phyloP scores from a whole-genome alignment of 2,888 invertebrate species.

The Rhogogaster chlorosoma region DNA sequence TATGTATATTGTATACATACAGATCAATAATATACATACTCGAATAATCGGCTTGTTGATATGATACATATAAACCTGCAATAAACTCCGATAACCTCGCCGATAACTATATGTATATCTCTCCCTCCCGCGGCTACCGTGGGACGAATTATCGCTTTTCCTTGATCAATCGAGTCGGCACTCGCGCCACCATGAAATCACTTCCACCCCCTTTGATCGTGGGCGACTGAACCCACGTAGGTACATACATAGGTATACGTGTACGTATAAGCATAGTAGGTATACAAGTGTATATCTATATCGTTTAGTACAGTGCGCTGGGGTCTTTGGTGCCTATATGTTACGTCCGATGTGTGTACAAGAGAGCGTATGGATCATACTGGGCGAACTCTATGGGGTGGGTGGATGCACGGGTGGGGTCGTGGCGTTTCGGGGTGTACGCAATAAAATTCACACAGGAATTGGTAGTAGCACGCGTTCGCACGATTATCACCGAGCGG shows the following conservation, averaged over 20 bases:
- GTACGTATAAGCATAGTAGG: background rate
- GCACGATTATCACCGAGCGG: constrained; percentile 69
- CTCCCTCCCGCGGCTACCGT: constrained; percentile 5
- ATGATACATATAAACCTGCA: constrained; percentile 5
- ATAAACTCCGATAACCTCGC: constrained; percentile 29
- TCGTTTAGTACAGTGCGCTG: background rate
- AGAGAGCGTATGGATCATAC: constrained; percentile 4
- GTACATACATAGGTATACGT: constrained; percentile 35
- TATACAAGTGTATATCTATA: background rate
- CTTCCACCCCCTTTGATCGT: constrained; percentile 56
- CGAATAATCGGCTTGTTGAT: constrained; percentile 25
- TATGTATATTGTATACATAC: no score
- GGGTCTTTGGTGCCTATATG: background rate
- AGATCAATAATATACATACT: constrained; percentile 42
- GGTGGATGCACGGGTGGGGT: constrained; percentile 51
- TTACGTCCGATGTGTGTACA: background rate
- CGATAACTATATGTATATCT: no score
- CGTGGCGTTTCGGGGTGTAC: constrained; percentile 60
- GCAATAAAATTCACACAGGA: constrained; percentile 75
- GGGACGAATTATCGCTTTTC: constrained; percentile 54
- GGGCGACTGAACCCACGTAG: constrained; percentile 48
- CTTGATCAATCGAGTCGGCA: constrained; percentile 37
- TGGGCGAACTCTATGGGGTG: constrained; percentile 53
- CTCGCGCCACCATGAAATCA: constrained; percentile 71
- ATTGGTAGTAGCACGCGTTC: constrained; percentile 73